These are phyloP conservation scores for Nipponia nippon DNA, from an alignment of 2,113 vertebrate genomes.

Conservation along the genomic window DNA sequence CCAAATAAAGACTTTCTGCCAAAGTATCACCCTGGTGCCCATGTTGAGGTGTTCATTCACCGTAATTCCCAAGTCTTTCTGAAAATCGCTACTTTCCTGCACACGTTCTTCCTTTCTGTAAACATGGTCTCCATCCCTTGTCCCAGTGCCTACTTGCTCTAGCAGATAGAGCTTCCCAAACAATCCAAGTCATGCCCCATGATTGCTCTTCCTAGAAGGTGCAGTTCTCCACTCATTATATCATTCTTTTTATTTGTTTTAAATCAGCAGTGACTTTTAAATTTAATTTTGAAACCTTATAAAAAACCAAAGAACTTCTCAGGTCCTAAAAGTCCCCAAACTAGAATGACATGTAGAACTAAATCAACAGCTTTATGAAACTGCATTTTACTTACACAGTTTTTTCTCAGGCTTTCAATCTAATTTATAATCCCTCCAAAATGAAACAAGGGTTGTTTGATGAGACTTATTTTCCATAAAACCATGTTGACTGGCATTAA, in stretches of 20 bases:
- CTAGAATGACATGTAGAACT: background rate
- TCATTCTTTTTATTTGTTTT: background rate
- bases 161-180: background rate
- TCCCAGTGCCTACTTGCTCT: background rate
- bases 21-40: background rate
- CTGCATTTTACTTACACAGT: background rate
- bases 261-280: background rate
- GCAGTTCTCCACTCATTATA: rapidly evolving
- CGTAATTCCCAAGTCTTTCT: background rate
- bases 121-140: background rate
- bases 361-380: background rate
- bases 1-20: background rate
- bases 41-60: background rate
- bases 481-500: background rate
- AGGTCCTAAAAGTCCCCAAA: background rate
- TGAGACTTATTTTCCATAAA: background rate
- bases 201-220: background rate
- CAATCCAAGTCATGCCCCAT: background rate
- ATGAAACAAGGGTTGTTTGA: background rate
- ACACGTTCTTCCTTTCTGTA: background rate
- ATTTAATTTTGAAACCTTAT: background rate
- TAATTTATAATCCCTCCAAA: background rate
- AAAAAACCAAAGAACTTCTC: background rate
- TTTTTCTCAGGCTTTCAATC: background rate
- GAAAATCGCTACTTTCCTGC: background rate